Percentiles rank a stretch among this genome's conserved stretches.
Evolutionary conservation across 2,888 invertebrate genomes (phyloP).

Genomic region (Iphiclides podalirius): DNA sequence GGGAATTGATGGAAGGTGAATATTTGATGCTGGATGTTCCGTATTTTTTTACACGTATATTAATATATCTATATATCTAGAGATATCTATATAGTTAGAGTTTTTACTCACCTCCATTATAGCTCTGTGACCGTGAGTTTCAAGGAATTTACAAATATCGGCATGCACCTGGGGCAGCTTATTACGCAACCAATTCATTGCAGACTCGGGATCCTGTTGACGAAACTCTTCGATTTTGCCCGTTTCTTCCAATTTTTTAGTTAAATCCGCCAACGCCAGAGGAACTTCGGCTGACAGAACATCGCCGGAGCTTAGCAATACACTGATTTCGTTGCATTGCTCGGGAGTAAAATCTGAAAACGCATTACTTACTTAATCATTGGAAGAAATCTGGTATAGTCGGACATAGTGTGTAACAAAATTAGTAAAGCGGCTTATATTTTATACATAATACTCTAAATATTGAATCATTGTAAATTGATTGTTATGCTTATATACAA

Average conservation of each 20-base stretch:
- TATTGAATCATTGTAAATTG: too few species aligned
- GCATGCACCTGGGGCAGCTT: constrained; percentile 68
- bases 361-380: too few species aligned
- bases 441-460: too few species aligned
- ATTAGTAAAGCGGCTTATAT: too few species aligned
- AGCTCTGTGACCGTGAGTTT: constrained; percentile 85
- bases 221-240: constrained; percentile 71
- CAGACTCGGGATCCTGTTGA: constrained; percentile 65
- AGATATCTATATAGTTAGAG: too few species aligned
- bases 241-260: constrained; percentile 58
- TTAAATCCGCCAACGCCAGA: constrained; percentile 65
- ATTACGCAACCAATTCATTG: constrained; percentile 79
- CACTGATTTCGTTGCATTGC: constrained; percentile 84
- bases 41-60: too few species aligned
- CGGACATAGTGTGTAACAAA: too few species aligned
- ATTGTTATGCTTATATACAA: too few species aligned
- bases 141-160: constrained; percentile 80
- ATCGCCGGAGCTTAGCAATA: constrained; percentile 84
- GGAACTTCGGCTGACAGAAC: constrained; percentile 90
- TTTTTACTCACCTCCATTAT: constrained; percentile 80
- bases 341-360: constrained; percentile 81
- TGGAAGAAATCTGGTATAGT: too few species aligned
- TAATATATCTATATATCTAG: too few species aligned
- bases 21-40: too few species aligned
- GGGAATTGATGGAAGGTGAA: too few species aligned